Evolutionary conservation across 2,113 vertebrate species (phyloP).

Genomic region (Tachuris rubrigastra): DNA sequence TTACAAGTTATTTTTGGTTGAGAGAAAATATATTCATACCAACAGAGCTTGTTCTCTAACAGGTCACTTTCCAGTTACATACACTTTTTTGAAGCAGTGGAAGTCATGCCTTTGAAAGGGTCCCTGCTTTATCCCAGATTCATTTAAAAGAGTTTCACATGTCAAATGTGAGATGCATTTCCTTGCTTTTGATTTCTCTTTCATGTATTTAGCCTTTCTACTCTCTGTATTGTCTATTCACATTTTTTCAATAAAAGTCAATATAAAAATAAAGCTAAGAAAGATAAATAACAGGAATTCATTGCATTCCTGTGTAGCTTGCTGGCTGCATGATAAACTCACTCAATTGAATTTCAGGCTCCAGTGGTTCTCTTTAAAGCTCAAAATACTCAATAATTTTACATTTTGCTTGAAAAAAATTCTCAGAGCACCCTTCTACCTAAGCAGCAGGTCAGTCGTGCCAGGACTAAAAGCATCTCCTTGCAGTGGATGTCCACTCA

Average conservation of each 20-base stretch:
- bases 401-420: background rate
- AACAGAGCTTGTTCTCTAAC: slow-evolving; percentile 21
- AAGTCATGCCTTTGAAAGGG: slow-evolving; percentile 39
- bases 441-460: rapidly evolving
- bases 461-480: background rate
- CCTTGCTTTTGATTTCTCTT: slow-evolving; percentile 38
- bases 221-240: background rate
- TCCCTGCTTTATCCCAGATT: slow-evolving; percentile 25
- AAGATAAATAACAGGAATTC: background rate
- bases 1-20: slow-evolving; percentile 13
- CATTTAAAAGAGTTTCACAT: slow-evolving; percentile 20
- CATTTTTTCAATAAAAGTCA: slow-evolving; percentile 23
- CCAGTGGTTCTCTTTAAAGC: background rate
- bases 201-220: slow-evolving; percentile 24
- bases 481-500: rapidly evolving
- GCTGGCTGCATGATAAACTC: background rate
- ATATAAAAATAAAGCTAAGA: slow-evolving; percentile 11
- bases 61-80: slow-evolving; percentile 46
- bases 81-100: slow-evolving; percentile 32
- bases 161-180: background rate
- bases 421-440: background rate
- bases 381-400: background rate
- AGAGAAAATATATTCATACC: slow-evolving; percentile 48
- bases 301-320: background rate
- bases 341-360: background rate